These are phyloP conservation scores for Beaufortia kweichowensis DNA, from an alignment of 2,113 vertebrate species.

Conservation along the genomic window DNA sequence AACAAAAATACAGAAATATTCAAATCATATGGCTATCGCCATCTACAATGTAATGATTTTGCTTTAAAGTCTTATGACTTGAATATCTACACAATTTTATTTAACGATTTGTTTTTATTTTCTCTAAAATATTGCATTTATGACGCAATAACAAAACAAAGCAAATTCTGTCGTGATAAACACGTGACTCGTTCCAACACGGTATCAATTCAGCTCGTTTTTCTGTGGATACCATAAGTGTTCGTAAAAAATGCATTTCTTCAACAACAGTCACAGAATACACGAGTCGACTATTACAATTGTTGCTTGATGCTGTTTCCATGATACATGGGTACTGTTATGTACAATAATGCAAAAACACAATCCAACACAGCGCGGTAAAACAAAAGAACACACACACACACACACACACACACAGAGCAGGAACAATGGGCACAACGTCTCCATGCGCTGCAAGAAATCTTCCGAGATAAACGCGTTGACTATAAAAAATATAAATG, in stretches of 20 bases:
- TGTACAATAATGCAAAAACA: conserved; percentile 6
- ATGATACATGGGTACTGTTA: background rate
- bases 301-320: background rate
- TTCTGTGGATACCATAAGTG: background rate
- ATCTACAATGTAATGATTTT: too few relatives aligned
- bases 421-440: conserved; percentile 10
- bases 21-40: too few relatives aligned
- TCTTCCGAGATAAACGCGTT: too few relatives aligned
- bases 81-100: too few relatives aligned
- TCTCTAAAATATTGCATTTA: background rate
- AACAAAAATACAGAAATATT: too few relatives aligned
- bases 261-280: background rate
- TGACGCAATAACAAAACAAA: background rate
- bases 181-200: conserved; percentile 22
- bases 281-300: background rate
- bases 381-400: conserved; percentile 51
- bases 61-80: too few relatives aligned
- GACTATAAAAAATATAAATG: background rate
- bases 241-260: background rate
- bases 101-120: too few relatives aligned
- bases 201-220: background rate
- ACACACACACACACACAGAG: conserved; percentile 14
- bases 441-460: background rate
- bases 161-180: background rate
- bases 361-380: conserved; percentile 18